Conservation (phyloP, 1,140 invertebrate species). For the Conus betulinus region DNA sequence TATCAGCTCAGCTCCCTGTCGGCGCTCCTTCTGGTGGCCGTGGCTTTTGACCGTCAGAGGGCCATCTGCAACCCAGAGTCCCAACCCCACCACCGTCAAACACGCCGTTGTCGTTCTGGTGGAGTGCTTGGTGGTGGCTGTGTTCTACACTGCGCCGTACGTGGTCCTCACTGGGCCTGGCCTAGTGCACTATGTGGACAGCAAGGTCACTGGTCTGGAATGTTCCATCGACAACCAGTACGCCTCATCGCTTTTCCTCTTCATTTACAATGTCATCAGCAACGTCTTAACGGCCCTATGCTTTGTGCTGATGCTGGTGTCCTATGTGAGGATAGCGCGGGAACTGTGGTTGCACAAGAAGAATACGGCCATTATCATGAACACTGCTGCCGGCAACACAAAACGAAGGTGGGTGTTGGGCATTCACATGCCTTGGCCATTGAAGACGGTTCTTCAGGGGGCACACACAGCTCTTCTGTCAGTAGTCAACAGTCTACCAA, state of each 20-base stretch:
- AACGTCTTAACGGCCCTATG: background rate
- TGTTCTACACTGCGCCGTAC: constrained; percentile 23
- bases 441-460: too few species aligned
- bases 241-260: background rate
- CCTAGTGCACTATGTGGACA: background rate
- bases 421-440: too few species aligned
- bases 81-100: background rate
- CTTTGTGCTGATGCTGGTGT: too few species aligned
- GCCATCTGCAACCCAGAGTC: constrained; percentile 48
- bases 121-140: background rate
- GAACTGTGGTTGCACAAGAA: too few species aligned
- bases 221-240: constrained; percentile 38
- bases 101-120: background rate
- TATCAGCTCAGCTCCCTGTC: constrained; percentile 35
- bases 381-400: too few species aligned
- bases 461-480: too few species aligned
- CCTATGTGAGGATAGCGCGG: too few species aligned
- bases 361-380: too few species aligned
- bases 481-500: too few species aligned
- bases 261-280: background rate
- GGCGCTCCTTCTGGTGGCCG: constrained; percentile 47
- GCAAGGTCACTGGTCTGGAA: constrained; percentile 26
- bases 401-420: too few species aligned
- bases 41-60: constrained; percentile 48
- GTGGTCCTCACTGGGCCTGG: constrained; percentile 30